Evolutionary conservation across 2,888 invertebrate genomes (phyloP), one percentile per base, ranked within the genome.

Genomic region (Therioaphis trifolii): DNA sequence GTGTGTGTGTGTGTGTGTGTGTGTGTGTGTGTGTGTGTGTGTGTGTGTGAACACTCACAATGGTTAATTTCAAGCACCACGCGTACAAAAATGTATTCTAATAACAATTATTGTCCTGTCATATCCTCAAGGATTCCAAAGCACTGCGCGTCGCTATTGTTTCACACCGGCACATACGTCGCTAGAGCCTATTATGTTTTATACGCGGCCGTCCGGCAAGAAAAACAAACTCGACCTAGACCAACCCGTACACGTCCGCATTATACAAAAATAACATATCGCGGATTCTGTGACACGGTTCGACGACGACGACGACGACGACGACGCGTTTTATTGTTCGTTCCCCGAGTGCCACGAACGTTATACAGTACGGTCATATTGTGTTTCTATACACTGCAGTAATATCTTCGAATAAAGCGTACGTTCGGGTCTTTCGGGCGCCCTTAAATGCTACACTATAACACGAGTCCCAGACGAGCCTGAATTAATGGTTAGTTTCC

Each of bases 11-110:
- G 76, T 29, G 49, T n/a, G n/a, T n/a, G n/a, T n/a, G 35, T 35
- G 35, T 35, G 35, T 35, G 35, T 35, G 35, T 35, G 35, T 35
- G 35, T 35, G 35, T 35, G 35, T 35, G 2, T 21, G 18, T n/a
- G 29, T 49, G 46, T 40, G 46, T 11, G 76, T 29, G 49, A 63
- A 63, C 46, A 46, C 9, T 76, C 61, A 68, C 68, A 68, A 68
- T 35, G 24, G 68, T 78, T 78, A 68, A 68, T 78, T 78, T 52
- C 68, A 78, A 78, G 52, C 63, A 63, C 43, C 77, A 24, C 43
- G 7, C 24, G 46, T 21, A 35, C 12, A 27, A 46, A 63, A 76
- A 29, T 21, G 46, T 63, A 63, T 76, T 61, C 46, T 40, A 58
- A 74, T 27, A 63, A 63, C 46, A 46, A 76, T 63, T 27, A 43